Base-by-base conservation (phyloP, 2,888 invertebrate genomes). In the Cosmorhoe ocellata region DNA sequence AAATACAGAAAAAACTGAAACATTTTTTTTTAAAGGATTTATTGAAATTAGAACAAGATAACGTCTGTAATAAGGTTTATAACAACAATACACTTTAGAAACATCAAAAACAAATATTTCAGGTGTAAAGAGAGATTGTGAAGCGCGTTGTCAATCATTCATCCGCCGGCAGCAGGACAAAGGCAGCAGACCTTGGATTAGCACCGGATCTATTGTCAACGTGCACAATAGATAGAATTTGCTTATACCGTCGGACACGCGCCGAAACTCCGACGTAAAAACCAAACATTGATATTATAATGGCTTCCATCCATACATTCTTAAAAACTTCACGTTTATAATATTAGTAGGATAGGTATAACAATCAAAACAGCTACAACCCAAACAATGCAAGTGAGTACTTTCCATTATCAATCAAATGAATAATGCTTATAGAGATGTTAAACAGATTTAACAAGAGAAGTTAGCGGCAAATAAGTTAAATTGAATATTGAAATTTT, bases 121-220 rank as follows among this genome's bases (percentile, higher is more conserved):
- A 18, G 18, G 18, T 4, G 18, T 18, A 18, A 2, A 4, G 18
- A 18, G 18, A 18, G 3, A 18, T 18, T 18, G 18, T 18, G 18
- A 18, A 41, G 66, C 64, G 59, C 64, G 63, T 55, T 59, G 64
- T 47, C 47, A 44, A 43, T 24, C 7, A 24, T 24, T 37, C 50
- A 51, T 50, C 61, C 64, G 66, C 69, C 61, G n/a, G n/a, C n/a
- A 58, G 59, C 67, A 66, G 75, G 69, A 85, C 85, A 88, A 87
- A 84, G 69, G 79, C 60, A 58, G 48, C 62, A 72, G 85, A 80
- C 88, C 88, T 87, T 87, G 88, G 86, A 86, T 86, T 81, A 85
- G 67, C 81, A 79, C 81, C 81, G 83, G 81, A 83, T 79, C 81
- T 75, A 81, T 84, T 86, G 84, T 84, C 83, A 73, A 74, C 68